These are phyloP conservation scores for Amia ocellicauda DNA, from an alignment of 2,113 vertebrate species.

Conservation along the genomic window DNA sequence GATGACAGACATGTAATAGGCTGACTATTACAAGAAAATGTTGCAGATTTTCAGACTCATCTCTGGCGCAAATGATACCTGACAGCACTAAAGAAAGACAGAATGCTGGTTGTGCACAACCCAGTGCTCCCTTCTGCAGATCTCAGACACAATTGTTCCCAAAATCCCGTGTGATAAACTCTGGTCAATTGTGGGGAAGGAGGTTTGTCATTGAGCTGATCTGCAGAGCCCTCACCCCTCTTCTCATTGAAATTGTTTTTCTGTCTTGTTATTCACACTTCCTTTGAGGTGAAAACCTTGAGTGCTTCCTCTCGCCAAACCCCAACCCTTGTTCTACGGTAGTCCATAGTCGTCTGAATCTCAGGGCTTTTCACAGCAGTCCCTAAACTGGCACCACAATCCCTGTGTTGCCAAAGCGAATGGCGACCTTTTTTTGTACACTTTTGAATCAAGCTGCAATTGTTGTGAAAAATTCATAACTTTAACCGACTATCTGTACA, in stretches of 20 bases:
- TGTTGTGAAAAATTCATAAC: not conserved
- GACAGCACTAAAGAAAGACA: slow-evolving; percentile 24
- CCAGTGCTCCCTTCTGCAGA: slow-evolving; percentile 19
- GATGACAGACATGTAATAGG: not conserved
- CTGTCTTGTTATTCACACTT: slow-evolving; percentile 12
- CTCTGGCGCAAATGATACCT: slow-evolving; percentile 14
- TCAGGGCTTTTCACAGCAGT: slow-evolving; percentile 14
- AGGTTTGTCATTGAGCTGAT: slow-evolving; percentile 17
- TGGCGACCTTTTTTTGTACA: not conserved
- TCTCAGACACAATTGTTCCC: slow-evolving; percentile 29
- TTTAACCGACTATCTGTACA: no score
- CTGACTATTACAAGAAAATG: not conserved
- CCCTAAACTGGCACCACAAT: not conserved
- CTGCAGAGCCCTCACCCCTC: slow-evolving; percentile 5
- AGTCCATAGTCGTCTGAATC: no score
- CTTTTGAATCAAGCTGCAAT: not conserved
- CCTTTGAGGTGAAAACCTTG: slow-evolving; percentile 10
- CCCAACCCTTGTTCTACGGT: no score
- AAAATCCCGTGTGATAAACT: slow-evolving; percentile 6
- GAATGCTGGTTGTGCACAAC: slow-evolving; percentile 9
- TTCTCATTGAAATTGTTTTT: slow-evolving; percentile 18
- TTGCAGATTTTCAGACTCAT: not conserved
- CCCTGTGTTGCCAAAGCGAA: not conserved
- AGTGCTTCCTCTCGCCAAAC: not conserved
- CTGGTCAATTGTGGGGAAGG: slow-evolving; percentile 24